Evolutionary conservation across 2,113 vertebrate species (phyloP).

Genomic region (Gallinago jamesoni): DNA sequence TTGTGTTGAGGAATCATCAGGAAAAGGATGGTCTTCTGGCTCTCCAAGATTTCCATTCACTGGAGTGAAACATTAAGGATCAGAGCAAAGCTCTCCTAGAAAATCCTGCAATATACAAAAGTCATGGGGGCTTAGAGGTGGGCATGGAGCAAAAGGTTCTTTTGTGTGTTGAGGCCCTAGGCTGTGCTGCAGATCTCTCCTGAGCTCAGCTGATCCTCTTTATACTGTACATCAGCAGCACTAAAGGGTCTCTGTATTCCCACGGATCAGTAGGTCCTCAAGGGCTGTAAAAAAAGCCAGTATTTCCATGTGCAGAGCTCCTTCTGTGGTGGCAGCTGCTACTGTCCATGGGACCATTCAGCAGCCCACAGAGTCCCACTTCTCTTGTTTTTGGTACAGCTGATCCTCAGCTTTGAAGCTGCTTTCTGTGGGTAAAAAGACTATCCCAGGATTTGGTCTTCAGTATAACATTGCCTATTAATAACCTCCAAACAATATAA

Average conservation of each 20-base stretch:
- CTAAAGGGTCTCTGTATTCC: neutral
- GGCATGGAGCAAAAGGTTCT: neutral
- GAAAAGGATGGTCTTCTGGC: neutral
- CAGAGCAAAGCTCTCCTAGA: neutral
- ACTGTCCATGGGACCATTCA: neutral
- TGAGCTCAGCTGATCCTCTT: neutral
- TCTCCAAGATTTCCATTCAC: neutral
- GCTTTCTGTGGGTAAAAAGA: neutral
- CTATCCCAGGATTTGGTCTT: neutral
- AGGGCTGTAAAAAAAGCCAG: neutral
- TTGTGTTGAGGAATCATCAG: neutral
- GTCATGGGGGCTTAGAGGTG: accelerated
- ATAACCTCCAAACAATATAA: neutral
- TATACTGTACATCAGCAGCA: neutral
- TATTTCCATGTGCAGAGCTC: neutral
- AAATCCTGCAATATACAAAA: neutral
- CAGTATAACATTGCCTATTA: neutral
- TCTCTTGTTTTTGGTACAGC: neutral
- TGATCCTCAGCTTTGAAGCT: neutral
- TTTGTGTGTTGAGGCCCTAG: neutral
- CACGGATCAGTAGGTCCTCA: neutral
- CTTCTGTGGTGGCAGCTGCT: neutral
- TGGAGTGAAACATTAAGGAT: neutral
- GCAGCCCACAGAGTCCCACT: neutral
- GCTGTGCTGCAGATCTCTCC: neutral